These are phyloP conservation scores for Orthonychiurus folsomi DNA, from an alignment of 2,888 invertebrate species.

Conservation along the genomic window DNA sequence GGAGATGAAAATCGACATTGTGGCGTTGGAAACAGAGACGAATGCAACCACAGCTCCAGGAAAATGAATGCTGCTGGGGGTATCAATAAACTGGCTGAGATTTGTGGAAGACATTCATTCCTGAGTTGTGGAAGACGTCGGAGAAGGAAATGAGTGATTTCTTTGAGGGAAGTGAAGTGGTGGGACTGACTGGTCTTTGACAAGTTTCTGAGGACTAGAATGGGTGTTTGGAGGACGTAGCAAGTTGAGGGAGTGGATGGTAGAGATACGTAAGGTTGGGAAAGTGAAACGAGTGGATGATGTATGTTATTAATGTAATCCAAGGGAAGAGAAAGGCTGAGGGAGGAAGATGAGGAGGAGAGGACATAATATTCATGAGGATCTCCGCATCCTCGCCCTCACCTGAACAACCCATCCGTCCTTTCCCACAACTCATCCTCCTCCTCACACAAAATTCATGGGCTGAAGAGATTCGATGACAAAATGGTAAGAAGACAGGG, in stretches of 20 bases:
- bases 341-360: background rate
- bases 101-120: too few species aligned
- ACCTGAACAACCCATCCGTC: background rate
- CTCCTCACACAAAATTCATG: background rate
- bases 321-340: background rate
- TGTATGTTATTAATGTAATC: conserved; percentile 1
- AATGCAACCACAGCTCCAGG: too few species aligned
- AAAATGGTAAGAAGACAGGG: background rate
- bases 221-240: background rate
- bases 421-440: background rate
- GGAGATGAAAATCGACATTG: too few species aligned
- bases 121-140: background rate
- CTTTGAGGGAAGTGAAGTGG: background rate
- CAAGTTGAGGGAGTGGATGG: background rate
- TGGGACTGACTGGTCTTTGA: background rate
- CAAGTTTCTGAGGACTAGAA: background rate
- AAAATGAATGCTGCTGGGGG: too few species aligned
- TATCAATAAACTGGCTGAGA: too few species aligned
- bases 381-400: background rate
- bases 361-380: background rate
- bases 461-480: background rate
- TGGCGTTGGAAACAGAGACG: too few species aligned
- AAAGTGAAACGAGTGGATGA: background rate
- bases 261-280: background rate
- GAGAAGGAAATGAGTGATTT: background rate